These are phyloP conservation scores for Todiramphus saurophagus DNA, from an alignment of 2,113 vertebrate genomes.

Conservation along the genomic window DNA sequence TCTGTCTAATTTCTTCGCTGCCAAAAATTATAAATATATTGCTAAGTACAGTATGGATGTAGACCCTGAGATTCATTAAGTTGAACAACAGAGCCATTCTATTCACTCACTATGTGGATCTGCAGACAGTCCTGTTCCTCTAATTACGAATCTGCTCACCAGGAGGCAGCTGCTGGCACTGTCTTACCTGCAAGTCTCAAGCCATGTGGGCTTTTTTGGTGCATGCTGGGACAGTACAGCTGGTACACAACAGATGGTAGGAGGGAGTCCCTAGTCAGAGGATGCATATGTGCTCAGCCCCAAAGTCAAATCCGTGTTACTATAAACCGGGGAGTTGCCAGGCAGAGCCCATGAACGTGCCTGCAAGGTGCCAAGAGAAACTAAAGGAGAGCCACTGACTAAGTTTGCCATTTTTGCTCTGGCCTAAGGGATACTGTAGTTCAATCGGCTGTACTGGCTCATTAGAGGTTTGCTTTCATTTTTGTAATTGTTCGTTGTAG, in stretches of 20 bases:
- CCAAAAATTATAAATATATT: not conserved
- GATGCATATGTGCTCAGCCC: not conserved
- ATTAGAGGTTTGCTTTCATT: not conserved
- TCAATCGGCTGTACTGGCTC: not conserved
- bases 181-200: conserved; percentile 27
- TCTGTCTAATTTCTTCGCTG: not conserved
- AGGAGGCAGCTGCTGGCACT: not conserved
- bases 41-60: not conserved
- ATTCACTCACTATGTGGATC: not conserved
- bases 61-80: not conserved
- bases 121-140: not conserved
- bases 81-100: not conserved
- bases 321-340: not conserved
- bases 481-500: not conserved
- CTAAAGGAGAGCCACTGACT: not conserved
- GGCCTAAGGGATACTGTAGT: not conserved
- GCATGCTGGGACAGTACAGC: conserved; percentile 10
- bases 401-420: not conserved
- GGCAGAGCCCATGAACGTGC: not conserved
- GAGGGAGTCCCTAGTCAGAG: conserved; percentile 8
- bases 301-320: not conserved
- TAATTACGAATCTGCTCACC: conserved; percentile 1
- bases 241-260: conserved; percentile 11
- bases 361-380: not conserved
- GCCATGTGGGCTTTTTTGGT: not conserved